These are phyloP conservation scores for Corythoichthys intestinalis DNA, from an alignment of 2,113 vertebrate genomes.

Conservation along the genomic window DNA sequence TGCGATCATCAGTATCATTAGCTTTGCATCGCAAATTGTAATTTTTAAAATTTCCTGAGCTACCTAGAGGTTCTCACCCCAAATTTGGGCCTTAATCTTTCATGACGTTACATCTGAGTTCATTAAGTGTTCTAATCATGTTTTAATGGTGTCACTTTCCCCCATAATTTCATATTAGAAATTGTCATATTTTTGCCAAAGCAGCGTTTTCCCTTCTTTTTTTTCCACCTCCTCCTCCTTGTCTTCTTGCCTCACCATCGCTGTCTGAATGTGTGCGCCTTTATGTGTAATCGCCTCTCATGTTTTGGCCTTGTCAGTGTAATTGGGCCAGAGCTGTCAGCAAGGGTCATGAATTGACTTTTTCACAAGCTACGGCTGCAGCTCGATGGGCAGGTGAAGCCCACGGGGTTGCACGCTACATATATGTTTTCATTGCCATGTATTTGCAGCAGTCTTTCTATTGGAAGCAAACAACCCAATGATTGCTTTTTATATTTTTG, in stretches of 20 bases:
- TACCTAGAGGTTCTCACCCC: too few relatives aligned
- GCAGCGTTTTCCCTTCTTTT: constrained; percentile 20
- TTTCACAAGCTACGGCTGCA: constrained; percentile 36
- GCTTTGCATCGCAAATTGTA: too few relatives aligned
- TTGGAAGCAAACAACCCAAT: not conserved
- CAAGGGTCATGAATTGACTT: constrained; percentile 57
- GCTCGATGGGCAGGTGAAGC: constrained; percentile 36
- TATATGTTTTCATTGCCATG: constrained; percentile 15
- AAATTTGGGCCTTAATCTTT: not conserved
- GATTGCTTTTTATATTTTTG: not conserved
- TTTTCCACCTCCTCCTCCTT: not conserved
- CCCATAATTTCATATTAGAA: not conserved
- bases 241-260: constrained; percentile 51
- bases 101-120: not conserved
- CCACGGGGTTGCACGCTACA: constrained; percentile 16
- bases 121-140: not conserved
- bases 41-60: too few relatives aligned
- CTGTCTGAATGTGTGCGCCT: constrained; percentile 30
- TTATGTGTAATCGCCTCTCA: constrained; percentile 47
- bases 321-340: constrained; percentile 67
- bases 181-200: constrained; percentile 16
- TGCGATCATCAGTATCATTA: too few relatives aligned
- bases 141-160: not conserved
- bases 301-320: constrained; percentile 69
- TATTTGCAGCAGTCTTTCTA: not conserved